Evolutionary conservation across 2,888 invertebrate genomes (phyloP).

Genomic region (Philereme transversata): DNA sequence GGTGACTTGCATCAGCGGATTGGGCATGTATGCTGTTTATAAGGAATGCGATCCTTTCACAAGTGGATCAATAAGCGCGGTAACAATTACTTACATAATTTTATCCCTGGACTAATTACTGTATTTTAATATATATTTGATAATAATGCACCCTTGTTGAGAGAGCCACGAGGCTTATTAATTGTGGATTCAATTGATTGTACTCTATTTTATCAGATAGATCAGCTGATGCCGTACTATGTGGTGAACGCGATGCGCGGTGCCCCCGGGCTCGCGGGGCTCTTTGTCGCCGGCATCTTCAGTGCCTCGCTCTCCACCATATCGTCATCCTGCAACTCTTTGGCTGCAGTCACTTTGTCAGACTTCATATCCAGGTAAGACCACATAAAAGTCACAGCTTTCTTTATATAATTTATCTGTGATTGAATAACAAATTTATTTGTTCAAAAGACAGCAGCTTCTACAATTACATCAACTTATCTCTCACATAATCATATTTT

Average conservation of each 20-base stretch:
- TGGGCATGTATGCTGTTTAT: constrained; percentile 94
- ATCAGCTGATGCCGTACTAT: constrained; percentile 92
- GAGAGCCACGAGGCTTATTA: too few relatives aligned
- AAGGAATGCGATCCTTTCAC: constrained; percentile 91
- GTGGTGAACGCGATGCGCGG: constrained; percentile 89
- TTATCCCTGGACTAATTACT: too few relatives aligned
- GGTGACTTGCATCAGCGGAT: constrained; percentile 89
- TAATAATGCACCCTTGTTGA: too few relatives aligned
- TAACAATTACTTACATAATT: constrained; percentile 29
- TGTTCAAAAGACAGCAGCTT: too few relatives aligned
- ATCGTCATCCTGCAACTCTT: constrained; percentile 94
- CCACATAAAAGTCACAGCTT: background rate
- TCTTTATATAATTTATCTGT: too few relatives aligned
- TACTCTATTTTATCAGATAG: constrained; percentile 62
- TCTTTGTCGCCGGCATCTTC: constrained; percentile 96
- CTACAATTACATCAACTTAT: background rate
- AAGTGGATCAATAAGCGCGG: constrained; percentile 84
- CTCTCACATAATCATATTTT: background rate
- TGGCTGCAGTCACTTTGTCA: constrained; percentile 94
- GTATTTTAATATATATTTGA: too few relatives aligned
- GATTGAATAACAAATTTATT: too few relatives aligned
- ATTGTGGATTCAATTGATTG: background rate
- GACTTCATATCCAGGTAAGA: constrained; percentile 88
- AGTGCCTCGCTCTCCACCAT: constrained; percentile 96
- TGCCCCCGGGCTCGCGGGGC: constrained; percentile 91